Evolutionary conservation across 2,113 vertebrate species (phyloP), one percentile per base, ranked within the genome.

Genomic region (Rutilus rutilus): DNA sequence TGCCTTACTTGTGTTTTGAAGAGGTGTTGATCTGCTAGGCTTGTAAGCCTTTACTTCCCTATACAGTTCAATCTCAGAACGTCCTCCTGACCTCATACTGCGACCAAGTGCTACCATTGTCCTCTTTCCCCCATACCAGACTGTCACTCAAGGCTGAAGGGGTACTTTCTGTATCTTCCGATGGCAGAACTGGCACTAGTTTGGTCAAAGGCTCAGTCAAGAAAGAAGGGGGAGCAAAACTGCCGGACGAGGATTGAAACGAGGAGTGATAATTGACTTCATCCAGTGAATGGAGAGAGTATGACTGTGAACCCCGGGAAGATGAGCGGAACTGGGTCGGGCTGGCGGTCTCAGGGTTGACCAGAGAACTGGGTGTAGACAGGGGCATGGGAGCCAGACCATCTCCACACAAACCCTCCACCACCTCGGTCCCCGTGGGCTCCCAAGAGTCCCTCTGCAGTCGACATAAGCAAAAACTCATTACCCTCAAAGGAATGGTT

Each of bases 391-490:
- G 84, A 85, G 95, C 93, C 90, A 97, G 91, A 14, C 92, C 47
- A 1, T 97, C 96, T 0, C 95, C 21, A 30, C 96, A 95, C 0
- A 93, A 30, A 0, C 87, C 30, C 0, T 98, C 97, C 0, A 88
- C 62, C 0, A 93, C 89, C 39, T 98, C 95, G 0, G 96, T 65
- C 5, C 93, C 89, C 0, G 89, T 89, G 90, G 96, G 96, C 84
- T 99, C 97, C 97, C 97, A 98, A 0, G 97, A 92, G 85, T 98
- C 97, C 85, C 96, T 97, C 97, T 99, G 92, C 21, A 64, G 80
- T 76, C 65, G 82, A 80, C 30, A 88, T 78, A 85, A 88, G 89
- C n/a, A 76, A 86, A 65, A 87, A 59, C 23, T 23, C 14, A 27
- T n/a, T 57, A 69, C 3, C 17, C 17, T 57, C 19, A 57, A 57